phyloP scores from a whole-genome alignment of 2,888 invertebrate genomes.

The Stegophylla sp. region DNA sequence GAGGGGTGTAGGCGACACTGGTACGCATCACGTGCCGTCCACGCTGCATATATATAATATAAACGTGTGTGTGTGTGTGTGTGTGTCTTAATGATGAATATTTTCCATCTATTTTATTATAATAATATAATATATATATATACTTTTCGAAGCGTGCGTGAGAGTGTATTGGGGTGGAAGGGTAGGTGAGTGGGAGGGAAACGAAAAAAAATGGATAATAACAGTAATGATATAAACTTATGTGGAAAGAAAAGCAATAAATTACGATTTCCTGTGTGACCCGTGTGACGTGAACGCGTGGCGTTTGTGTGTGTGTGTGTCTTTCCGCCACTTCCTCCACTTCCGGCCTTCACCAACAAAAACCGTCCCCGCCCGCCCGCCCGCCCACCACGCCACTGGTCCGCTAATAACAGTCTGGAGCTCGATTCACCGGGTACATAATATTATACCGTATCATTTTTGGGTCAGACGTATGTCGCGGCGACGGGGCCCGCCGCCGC shows the following conservation, averaged over 20 bases:
- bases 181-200: neutral
- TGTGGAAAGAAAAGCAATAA: constrained; percentile 50
- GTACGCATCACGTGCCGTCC: constrained; percentile 34
- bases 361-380: neutral
- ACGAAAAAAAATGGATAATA: neutral
- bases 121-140: too few relatives aligned
- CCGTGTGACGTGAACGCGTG: neutral
- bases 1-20: constrained; percentile 29
- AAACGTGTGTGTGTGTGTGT: neutral
- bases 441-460: constrained; percentile 34
- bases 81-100: constrained; percentile 2
- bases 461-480: constrained; percentile 44
- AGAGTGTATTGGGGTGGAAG: neutral
- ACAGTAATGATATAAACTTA: constrained; percentile 20
- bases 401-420: constrained; percentile 25
- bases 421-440: constrained; percentile 40
- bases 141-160: constrained; percentile 4
- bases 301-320: neutral
- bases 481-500: too few relatives aligned
- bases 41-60: constrained; percentile 21
- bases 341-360: neutral
- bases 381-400: neutral
- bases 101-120: constrained; percentile 53
- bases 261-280: constrained; percentile 48
- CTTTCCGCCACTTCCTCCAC: neutral